Percentiles rank a stretch among this genome's conserved stretches.
These are phyloP conservation scores for Chamaetylas fuelleborni DNA, from an alignment of 2,113 vertebrate genomes.

Conservation along the genomic window DNA sequence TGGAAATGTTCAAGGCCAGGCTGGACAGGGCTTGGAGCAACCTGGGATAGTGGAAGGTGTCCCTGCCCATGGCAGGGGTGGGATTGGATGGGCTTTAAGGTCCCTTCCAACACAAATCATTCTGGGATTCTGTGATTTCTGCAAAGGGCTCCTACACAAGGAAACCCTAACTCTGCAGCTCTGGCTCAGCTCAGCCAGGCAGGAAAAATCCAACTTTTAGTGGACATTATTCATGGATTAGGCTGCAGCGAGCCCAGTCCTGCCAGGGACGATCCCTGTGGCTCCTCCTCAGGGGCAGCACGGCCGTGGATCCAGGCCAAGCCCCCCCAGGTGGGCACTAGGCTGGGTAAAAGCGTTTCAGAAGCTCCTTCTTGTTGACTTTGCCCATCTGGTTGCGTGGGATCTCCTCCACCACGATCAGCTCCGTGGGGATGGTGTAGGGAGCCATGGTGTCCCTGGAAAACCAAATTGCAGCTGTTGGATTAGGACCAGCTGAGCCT, in stretches of 20 bases:
- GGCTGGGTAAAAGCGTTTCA: constrained; percentile 77
- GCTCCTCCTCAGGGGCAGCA: not conserved
- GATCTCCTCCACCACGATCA: constrained; percentile 88
- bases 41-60: not conserved
- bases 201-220: not conserved
- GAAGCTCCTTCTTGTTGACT: constrained; percentile 91
- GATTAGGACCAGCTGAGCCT: not conserved
- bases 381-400: constrained; percentile 96
- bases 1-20: not conserved
- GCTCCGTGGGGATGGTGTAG: constrained; percentile 83
- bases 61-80: not conserved
- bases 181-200: rapidly evolving
- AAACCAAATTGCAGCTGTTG: not conserved
- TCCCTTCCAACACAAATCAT: not conserved
- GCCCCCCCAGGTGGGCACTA: not conserved
- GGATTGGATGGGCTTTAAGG: rapidly evolving
- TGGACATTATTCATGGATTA: not conserved
- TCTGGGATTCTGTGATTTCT: not conserved
- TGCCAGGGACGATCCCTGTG: not conserved
- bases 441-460: constrained; percentile 84
- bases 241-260: not conserved
- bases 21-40: rapidly evolving
- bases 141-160: not conserved
- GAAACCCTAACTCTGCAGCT: not conserved
- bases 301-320: rapidly evolving